A percentile compares a stretch with the other conserved stretches of the same genome.
Evolutionary conservation across 2,113 vertebrate species (phyloP).

Genomic region (cat (Felis catus)): DNA sequence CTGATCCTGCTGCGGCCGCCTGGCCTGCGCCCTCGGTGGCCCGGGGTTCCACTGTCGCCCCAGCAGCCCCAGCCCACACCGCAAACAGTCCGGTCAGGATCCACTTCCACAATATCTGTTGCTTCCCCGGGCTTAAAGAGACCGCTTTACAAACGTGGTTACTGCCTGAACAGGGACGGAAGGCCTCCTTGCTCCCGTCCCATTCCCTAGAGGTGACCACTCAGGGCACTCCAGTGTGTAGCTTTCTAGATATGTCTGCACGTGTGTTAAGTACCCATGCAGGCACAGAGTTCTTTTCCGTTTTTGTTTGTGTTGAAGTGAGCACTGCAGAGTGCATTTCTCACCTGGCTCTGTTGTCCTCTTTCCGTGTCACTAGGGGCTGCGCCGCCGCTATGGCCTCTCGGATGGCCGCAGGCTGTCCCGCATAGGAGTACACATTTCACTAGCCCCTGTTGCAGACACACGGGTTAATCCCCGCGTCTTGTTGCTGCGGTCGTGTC

Average conservation of each 20-base stretch:
- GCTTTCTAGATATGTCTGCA: not conserved
- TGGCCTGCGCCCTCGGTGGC: not conserved
- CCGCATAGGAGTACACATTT: not conserved
- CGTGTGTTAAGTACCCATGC: accelerated
- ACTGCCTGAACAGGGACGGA: not conserved
- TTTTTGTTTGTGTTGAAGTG: not conserved
- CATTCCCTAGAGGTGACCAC: not conserved
- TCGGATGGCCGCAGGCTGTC: accelerated
- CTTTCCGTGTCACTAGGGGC: accelerated
- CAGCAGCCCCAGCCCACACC: not conserved
- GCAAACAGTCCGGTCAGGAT: not conserved
- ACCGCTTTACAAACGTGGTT: not conserved
- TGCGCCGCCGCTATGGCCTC: accelerated
- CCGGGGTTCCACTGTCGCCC: not conserved
- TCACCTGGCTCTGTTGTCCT: accelerated
- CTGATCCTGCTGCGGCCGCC: not conserved
- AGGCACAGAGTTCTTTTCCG: not conserved
- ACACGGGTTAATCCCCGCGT: not conserved
- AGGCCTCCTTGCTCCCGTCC: not conserved
- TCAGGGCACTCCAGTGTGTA: not conserved
- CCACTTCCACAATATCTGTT: not conserved
- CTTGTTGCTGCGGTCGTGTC: not conserved
- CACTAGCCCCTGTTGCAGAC: not conserved
- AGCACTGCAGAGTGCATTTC: accelerated
- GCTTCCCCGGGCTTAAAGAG: not conserved